phyloP scores from a whole-genome alignment of 2,797 vertebrate genomes.

The Phrynocephalus vlangalii region DNA sequence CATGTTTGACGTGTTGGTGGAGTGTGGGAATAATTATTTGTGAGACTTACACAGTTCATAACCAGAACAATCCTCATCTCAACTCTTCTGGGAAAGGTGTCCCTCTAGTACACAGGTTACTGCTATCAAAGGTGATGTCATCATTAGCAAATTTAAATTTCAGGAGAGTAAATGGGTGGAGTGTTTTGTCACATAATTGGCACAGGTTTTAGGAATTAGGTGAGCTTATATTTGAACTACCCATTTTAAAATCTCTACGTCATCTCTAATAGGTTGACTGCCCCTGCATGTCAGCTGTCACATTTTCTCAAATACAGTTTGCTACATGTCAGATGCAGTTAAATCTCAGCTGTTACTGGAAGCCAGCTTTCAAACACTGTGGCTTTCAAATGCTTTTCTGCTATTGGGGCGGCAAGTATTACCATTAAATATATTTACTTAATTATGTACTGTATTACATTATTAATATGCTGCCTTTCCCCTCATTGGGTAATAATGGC shows the following conservation, averaged over 20 bases:
- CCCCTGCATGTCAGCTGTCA: slow-evolving; percentile 9
- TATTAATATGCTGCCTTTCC: neutral
- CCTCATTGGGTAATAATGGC: no score
- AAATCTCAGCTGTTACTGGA: slow-evolving; percentile 6
- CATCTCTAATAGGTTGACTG: slow-evolving; percentile 5
- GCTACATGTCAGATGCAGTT: slow-evolving; percentile 15
- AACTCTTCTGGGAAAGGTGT: no score
- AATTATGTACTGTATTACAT: neutral
- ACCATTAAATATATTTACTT: neutral
- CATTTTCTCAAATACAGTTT: slow-evolving; percentile 4
- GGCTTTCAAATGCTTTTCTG: neutral
- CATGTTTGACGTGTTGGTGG: neutral
- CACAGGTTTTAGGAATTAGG: neutral
- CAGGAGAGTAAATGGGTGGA: neutral
- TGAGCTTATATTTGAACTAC: slow-evolving; percentile 6
- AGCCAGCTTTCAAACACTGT: slow-evolving; percentile 5
- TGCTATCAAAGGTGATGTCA: neutral
- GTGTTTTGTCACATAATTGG: neutral
- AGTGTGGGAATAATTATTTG: neutral
- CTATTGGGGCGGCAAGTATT: neutral
- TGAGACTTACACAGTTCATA: neutral
- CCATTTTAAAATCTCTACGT: slow-evolving; percentile 16
- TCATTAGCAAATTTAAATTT: neutral
- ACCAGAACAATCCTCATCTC: no score
- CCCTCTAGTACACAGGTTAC: no score